Base-by-base conservation (phyloP, 2,113 vertebrate genomes). In the Tympanuchus pallidicinctus region DNA sequence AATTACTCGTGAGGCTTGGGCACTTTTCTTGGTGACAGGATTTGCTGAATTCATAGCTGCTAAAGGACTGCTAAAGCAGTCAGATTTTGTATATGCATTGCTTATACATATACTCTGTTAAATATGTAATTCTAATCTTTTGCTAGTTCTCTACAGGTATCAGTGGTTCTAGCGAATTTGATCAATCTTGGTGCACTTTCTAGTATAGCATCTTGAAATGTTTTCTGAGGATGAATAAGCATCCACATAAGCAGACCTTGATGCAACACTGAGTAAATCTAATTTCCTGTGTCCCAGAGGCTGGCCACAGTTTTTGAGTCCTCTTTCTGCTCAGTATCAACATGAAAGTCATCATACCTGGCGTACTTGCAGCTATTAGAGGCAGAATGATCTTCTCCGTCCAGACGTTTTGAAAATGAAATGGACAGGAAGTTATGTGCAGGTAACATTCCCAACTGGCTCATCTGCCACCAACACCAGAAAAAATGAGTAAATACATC, bases 321-420 rank as follows among this genome's bases (percentile, higher is more conserved):
- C 11, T 19, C 59, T 78, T 84, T 50, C 22, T 28, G 3, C 4
- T 78, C 24, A 74, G 22, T 7, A 4, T 77, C 7, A 1, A 9
- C 36, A 18, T 54, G 27, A 83, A 85, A 10, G 8, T 15, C 6
- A 3, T 7, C 34, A 47, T 21, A 47, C 4, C 6, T 43, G 50
- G n/a, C n/a, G 66, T 8, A 38, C 1, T 13, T 56, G 61, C n/a
- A 84, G 32, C 12, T 67, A 32, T 69, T 19, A 14, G 27, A 50
- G 20, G 30, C 21, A 59, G 28, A 40, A 9, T 0, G 0, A 13
- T 11, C 2, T 79, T 11, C 10, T 47, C 7, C 63, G 80, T 54
- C 13, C 12, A 32, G 34, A 47, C 12, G 16, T 72, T 64, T 84
- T 4, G 3, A 61, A 61, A 10, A 28, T 47, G 52, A 89, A 84